Evolutionary conservation across 2,113 vertebrate genomes (phyloP).

Genomic region (Gila orcuttii): DNA sequence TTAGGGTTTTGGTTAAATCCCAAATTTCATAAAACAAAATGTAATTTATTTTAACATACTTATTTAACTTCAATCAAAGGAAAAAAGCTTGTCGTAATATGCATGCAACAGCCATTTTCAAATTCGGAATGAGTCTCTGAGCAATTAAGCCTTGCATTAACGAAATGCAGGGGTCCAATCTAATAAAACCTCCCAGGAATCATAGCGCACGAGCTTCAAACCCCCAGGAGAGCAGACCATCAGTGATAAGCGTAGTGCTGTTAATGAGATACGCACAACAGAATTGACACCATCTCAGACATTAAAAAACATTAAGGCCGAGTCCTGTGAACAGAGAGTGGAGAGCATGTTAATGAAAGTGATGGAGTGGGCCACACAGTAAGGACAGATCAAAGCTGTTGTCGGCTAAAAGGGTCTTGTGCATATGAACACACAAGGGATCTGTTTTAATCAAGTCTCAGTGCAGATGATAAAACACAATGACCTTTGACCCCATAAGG

Average conservation of each 20-base stretch:
- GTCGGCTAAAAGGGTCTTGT: slow-evolving; percentile 6
- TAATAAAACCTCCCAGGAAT: slow-evolving; percentile 35
- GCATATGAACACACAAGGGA: not conserved
- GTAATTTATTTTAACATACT: not conserved
- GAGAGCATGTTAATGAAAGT: slow-evolving; percentile 41
- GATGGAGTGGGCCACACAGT: slow-evolving; percentile 19
- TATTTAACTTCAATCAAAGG: slow-evolving; percentile 15
- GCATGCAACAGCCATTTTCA: not conserved
- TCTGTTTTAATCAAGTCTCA: slow-evolving; percentile 38
- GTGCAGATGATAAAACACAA: slow-evolving; percentile 26
- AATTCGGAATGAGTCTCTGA: slow-evolving; percentile 13
- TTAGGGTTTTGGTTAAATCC: not conserved
- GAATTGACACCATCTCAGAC: slow-evolving; percentile 1
- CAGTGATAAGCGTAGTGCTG: slow-evolving; percentile 28
- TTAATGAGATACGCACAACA: slow-evolving; percentile 40
- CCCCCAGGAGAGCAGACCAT: slow-evolving; percentile 29
- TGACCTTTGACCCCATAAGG: not conserved
- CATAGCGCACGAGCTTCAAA: not conserved
- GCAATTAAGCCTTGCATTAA: slow-evolving; percentile 32
- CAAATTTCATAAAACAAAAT: slow-evolving; percentile 7
- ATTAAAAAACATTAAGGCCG: slow-evolving; percentile 40
- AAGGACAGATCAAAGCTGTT: slow-evolving; percentile 27
- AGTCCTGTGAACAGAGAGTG: slow-evolving; percentile 23
- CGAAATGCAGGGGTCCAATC: slow-evolving; percentile 18
- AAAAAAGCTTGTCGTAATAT: not conserved